Evolutionary conservation across 2,888 invertebrate species (phyloP), one percentile per base, ranked within the genome.

Genomic region (Drosophila bunnanda): DNA sequence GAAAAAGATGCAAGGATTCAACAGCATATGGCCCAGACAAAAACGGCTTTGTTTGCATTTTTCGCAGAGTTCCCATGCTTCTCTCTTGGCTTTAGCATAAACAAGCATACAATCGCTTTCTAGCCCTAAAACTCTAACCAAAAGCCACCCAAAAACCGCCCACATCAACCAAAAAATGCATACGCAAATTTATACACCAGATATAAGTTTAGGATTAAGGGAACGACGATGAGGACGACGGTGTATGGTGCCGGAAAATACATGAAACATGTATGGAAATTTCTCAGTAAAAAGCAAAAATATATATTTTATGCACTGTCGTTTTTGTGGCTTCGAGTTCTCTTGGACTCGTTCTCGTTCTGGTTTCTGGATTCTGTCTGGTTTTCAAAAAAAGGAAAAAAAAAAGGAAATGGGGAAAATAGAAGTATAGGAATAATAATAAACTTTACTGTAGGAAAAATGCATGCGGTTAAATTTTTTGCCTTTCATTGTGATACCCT

Each of bases 281-380:
- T 86, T 82, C 65, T 75, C 70, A 64, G 65, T 75, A 76, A 83
- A 82, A 72, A 70, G 43, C 53, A 70, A 55, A 70, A 77, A 74
- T 73, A 83, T 84, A 82, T 80, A 84, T 83, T 86, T 83, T 83
- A 83, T 83, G 82, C 82, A 83, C 83, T 87, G 84, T 77, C 84
- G 78, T 86, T 86, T 86, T 86, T 85, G 73, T 76, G 79, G 66
- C 55, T 65, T 67, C 38, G 55, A 67, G 66, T 65, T 65, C 44
- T 34, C 44, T 66, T 32, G 53, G 53, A 58, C 44, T 61, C n/a
- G 36, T 36, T 43, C 48, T 48, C 48, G 48, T 50, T 66, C 64
- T 66, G 53, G 65, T 39, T 67, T 78, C 72, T 34, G 70, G 57
- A 39, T 60, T 78, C 64, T 15, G 20, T 32, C 39, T 25, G 22